These are phyloP conservation scores for Lateolabrax maculatus DNA, from an alignment of 2,797 vertebrate genomes.

Conservation along the genomic window DNA sequence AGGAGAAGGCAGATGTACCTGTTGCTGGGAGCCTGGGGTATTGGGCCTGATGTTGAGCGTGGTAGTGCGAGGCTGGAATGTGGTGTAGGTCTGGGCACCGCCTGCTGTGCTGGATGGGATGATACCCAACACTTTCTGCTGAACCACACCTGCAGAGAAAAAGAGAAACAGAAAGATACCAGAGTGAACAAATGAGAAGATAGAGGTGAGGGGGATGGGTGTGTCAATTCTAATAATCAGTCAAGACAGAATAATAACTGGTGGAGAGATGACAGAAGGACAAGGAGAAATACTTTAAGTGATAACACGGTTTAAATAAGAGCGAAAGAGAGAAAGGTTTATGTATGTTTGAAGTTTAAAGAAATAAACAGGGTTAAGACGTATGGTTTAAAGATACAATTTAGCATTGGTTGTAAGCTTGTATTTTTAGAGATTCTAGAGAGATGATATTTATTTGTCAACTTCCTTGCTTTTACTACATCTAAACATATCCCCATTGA, in stretches of 20 bases:
- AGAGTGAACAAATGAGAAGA: slow-evolving; percentile 3
- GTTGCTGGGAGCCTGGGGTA: slow-evolving; percentile 89
- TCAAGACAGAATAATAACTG: not conserved
- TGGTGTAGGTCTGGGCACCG: slow-evolving; percentile 92
- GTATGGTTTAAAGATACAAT: not conserved
- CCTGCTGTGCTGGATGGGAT: slow-evolving; percentile 93
- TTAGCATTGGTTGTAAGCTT: not conserved
- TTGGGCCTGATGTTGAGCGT: slow-evolving; percentile 95
- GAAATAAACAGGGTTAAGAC: not conserved
- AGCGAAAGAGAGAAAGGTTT: not conserved
- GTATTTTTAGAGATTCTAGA: not conserved
- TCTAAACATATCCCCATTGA: slow-evolving; percentile 18
- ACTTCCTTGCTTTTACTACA: not conserved
- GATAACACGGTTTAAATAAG: not conserved
- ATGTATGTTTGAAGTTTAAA: not conserved
- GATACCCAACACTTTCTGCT: slow-evolving; percentile 98
- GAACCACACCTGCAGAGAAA: slow-evolving; percentile 84
- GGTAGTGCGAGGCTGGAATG: slow-evolving; percentile 95
- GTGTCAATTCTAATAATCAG: not conserved
- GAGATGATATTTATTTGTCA: not conserved
- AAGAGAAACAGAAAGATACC: not conserved
- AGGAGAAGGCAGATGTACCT: slow-evolving; percentile 70
- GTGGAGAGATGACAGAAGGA: not conserved
- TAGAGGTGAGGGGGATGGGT: no score
- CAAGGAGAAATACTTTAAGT: not conserved